Evolutionary conservation across 2,113 vertebrate species (phyloP).

Genomic region (Accipiter cooperii): DNA sequence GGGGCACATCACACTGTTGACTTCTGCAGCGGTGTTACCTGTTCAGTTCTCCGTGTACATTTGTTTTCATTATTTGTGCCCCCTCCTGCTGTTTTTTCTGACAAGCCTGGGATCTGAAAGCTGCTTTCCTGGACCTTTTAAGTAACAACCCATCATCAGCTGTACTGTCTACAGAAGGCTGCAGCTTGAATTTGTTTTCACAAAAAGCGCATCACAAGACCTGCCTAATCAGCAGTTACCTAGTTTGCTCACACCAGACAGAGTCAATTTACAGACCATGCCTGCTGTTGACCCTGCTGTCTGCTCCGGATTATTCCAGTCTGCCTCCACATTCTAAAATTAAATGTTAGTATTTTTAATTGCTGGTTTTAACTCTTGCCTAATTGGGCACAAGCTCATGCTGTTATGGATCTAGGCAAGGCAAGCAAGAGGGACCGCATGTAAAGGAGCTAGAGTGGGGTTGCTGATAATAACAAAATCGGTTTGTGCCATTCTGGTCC

Average conservation of each 20-base stretch:
- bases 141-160: slow-evolving; percentile 19
- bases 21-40: not conserved
- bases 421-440: rapidly evolving
- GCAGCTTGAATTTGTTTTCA: slow-evolving; percentile 37
- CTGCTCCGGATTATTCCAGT: slow-evolving; percentile 25
- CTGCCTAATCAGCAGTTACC: slow-evolving; percentile 53
- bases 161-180: not conserved
- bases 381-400: not conserved
- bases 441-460: not conserved
- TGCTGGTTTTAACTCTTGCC: slow-evolving; percentile 10
- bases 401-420: not conserved
- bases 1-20: not conserved
- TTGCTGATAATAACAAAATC: not conserved
- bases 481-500: not conserved
- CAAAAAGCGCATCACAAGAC: slow-evolving; percentile 17
- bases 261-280: slow-evolving; percentile 44
- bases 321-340: not conserved
- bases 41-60: not conserved
- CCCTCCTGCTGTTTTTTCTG: slow-evolving; percentile 38
- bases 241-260: slow-evolving; percentile 46
- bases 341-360: slow-evolving; percentile 29
- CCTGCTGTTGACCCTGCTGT: slow-evolving; percentile 53
- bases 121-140: slow-evolving; percentile 32
- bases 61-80: slow-evolving; percentile 43
- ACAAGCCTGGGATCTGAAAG: not conserved